Conservation (phyloP, 2,888 invertebrate species). For the Eupithecia centaureata region DNA sequence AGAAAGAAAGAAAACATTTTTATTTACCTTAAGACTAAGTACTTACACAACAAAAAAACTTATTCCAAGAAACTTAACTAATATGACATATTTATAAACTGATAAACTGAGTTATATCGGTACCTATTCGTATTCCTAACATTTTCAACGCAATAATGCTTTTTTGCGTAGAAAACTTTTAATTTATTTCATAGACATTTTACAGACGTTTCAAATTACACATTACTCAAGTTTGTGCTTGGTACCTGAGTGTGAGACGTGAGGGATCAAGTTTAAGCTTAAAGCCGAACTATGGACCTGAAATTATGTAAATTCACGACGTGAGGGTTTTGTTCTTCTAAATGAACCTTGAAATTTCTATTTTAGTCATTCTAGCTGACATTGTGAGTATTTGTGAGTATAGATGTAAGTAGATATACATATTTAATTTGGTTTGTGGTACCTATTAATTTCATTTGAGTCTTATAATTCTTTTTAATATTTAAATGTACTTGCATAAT, state of each 20-base stretch:
- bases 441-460: neutral
- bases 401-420: too few relatives aligned
- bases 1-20: too few relatives aligned
- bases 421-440: too few relatives aligned
- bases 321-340: conserved; percentile 15
- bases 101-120: too few relatives aligned
- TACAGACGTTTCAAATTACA: neutral
- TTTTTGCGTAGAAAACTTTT: neutral
- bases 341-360: conserved; percentile 2
- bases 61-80: too few relatives aligned
- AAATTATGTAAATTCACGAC: conserved; percentile 31
- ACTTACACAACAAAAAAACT: too few relatives aligned
- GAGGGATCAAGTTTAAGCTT: conserved; percentile 27
- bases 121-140: too few relatives aligned
- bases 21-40: too few relatives aligned
- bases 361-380: neutral
- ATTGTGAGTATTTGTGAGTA: neutral
- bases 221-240: conserved; percentile 17
- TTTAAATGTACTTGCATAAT: too few relatives aligned
- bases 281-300: conserved; percentile 21
- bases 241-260: conserved; percentile 26
- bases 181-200: neutral
- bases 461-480: neutral
- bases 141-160: too few relatives aligned
- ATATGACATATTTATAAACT: too few relatives aligned